Evolutionary conservation across 1,140 invertebrate species (phyloP).

Genomic region (Thalassaphorura encarpata): DNA sequence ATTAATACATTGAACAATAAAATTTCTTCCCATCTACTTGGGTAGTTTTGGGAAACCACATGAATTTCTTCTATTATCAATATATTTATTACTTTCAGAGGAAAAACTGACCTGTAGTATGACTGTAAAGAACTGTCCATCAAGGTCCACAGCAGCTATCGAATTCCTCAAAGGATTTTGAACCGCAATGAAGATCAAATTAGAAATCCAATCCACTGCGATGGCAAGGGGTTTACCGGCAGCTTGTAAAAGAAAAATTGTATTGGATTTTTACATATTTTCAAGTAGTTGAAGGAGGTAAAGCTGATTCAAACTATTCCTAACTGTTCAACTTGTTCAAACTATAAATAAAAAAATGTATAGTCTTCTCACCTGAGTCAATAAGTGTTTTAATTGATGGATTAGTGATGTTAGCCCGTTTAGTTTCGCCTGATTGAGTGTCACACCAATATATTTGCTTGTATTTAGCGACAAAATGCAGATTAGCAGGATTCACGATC

Average conservation of each 20-base stretch:
- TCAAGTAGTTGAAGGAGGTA: too few species aligned
- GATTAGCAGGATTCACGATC: conserved; percentile 50
- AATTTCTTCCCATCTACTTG: too few species aligned
- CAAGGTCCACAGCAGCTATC: conserved; percentile 43
- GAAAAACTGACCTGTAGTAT: too few species aligned
- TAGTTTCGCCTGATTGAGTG: conserved; percentile 40
- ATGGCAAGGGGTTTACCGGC: conserved; percentile 50
- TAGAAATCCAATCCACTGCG: conserved; percentile 64
- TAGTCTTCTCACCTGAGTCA: conserved; percentile 48
- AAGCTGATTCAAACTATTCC: too few species aligned
- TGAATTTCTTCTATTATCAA: too few species aligned
- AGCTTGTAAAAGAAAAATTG: conserved; percentile 38
- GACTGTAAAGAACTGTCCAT: conserved; percentile 57
- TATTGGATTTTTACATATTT: too few species aligned
- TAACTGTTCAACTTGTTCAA: too few species aligned
- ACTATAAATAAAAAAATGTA: not conserved
- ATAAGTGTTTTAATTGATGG: conserved; percentile 54
- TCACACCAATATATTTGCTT: conserved; percentile 71
- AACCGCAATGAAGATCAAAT: conserved; percentile 30
- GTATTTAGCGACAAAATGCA: conserved; percentile 56
- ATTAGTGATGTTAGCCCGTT: conserved; percentile 28
- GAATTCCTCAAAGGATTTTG: conserved; percentile 20
- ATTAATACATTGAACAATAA: too few species aligned
- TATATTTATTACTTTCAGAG: too few species aligned
- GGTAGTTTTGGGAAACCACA: too few species aligned